A percentile compares a stretch with the other conserved stretches of the same genome.
Conservation (phyloP, 2,888 invertebrate genomes). For the Apodemia arnacis region DNA sequence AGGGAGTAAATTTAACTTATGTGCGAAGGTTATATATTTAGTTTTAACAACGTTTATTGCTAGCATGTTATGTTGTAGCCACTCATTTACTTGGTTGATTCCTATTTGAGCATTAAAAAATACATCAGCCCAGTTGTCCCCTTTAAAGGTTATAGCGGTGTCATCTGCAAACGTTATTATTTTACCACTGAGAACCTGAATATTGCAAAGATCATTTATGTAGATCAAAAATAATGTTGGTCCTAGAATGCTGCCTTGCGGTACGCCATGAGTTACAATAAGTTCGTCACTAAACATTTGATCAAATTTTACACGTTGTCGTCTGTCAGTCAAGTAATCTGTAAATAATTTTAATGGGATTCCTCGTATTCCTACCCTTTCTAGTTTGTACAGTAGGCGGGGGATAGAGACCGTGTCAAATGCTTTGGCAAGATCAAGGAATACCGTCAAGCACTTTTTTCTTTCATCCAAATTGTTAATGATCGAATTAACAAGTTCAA, state of each 20-base stretch:
- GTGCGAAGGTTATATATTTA: background rate
- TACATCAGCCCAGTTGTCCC: background rate
- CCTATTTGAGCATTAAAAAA: background rate
- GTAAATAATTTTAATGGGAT: slow-evolving; percentile 7
- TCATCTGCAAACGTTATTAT: slow-evolving; percentile 47
- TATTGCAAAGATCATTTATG: slow-evolving; percentile 39
- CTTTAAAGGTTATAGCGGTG: background rate
- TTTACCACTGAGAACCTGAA: background rate
- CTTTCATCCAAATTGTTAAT: slow-evolving; percentile 2
- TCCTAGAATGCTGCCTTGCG: slow-evolving; percentile 44
- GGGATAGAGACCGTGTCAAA: slow-evolving; percentile 6
- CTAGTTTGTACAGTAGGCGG: slow-evolving; percentile 20
- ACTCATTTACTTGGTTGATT: background rate
- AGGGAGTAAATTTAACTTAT: background rate
- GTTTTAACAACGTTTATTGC: background rate
- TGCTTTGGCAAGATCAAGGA: slow-evolving; percentile 1
- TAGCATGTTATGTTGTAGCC: background rate
- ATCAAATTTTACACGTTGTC: slow-evolving; percentile 39
- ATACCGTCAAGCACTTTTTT: slow-evolving; percentile 32
- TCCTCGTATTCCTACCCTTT: slow-evolving; percentile 23
- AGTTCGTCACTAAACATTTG: slow-evolving; percentile 16
- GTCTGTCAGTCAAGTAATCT: slow-evolving; percentile 40
- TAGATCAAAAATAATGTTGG: slow-evolving; percentile 54
- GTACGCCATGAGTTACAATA: slow-evolving; percentile 32
- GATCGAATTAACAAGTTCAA: background rate